These are phyloP conservation scores for Rana temporaria DNA, from an alignment of 2,113 vertebrate species.

Conservation along the genomic window DNA sequence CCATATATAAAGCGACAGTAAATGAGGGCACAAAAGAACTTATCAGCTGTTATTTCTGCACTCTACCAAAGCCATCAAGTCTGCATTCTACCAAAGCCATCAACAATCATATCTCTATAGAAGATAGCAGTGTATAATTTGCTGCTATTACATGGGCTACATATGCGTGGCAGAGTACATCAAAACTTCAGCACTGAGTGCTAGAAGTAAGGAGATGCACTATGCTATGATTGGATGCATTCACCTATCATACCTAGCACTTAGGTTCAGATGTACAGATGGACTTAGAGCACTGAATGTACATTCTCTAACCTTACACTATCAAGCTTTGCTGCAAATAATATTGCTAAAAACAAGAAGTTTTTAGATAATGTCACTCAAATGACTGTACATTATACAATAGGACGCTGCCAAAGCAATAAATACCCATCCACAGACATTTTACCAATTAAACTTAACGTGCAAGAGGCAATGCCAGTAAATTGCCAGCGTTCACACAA, in stretches of 20 bases:
- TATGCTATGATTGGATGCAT: background rate
- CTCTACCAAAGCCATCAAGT: no score
- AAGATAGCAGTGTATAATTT: background rate
- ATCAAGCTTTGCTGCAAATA: background rate
- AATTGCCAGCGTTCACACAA: background rate
- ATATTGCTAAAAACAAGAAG: background rate
- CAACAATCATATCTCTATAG: background rate
- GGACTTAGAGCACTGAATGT: background rate
- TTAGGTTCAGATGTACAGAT: background rate
- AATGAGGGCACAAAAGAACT: no score
- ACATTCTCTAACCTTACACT: background rate
- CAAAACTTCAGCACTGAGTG: background rate
- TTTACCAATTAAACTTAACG: background rate
- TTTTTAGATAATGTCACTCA: background rate
- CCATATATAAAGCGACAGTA: no score
- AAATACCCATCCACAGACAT: background rate
- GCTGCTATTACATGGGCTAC: background rate
- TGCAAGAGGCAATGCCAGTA: background rate
- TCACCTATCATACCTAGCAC: slow-evolving; percentile 5
- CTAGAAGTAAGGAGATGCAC: background rate
- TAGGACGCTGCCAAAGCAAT: background rate
- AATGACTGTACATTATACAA: background rate
- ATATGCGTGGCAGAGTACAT: background rate
- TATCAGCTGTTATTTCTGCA: no score
- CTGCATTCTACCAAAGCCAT: background rate